Conservation (phyloP, 2,888 invertebrate species). For the Sminthurinus aureus region DNA sequence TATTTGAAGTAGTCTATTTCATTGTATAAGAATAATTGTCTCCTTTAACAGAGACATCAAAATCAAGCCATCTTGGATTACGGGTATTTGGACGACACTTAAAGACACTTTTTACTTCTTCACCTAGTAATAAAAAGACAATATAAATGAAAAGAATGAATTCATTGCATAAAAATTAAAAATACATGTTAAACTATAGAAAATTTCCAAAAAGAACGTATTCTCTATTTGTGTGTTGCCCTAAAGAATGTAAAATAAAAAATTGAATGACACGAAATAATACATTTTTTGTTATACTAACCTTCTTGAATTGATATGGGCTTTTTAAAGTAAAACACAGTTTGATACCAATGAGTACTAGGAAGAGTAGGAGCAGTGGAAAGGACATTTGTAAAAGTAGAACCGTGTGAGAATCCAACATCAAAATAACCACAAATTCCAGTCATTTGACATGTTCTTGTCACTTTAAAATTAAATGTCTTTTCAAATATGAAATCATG, state of each 20-base stretch:
- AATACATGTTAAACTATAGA: constrained; percentile 13
- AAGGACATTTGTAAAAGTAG: constrained; percentile 34
- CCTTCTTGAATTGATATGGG: constrained; percentile 76
- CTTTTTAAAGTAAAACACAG: constrained; percentile 82
- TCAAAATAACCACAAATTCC: constrained; percentile 92
- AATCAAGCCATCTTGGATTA: constrained; percentile 77
- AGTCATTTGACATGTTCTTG: constrained; percentile 74
- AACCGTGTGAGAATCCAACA: constrained; percentile 62
- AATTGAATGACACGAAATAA: no score
- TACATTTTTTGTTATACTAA: constrained; percentile 50
- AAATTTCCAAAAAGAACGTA: no score
- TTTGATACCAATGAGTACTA: constrained; percentile 95
- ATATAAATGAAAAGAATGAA: not conserved
- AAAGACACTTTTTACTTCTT: constrained; percentile 73
- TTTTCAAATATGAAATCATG: constrained; percentile 66
- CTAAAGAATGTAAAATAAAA: not conserved
- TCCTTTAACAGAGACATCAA: constrained; percentile 71
- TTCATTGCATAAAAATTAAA: not conserved
- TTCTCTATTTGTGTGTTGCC: no score
- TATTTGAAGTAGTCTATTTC: constrained; percentile 2
- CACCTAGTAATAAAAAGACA: constrained; percentile 64
- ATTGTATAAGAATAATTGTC: constrained; percentile 20
- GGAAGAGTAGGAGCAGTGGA: constrained; percentile 68
- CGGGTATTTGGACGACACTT: constrained; percentile 76
- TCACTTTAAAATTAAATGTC: constrained; percentile 64